Base-by-base conservation (phyloP, 64 coral and sea anemone species). In the Trachythela sp. region DNA sequence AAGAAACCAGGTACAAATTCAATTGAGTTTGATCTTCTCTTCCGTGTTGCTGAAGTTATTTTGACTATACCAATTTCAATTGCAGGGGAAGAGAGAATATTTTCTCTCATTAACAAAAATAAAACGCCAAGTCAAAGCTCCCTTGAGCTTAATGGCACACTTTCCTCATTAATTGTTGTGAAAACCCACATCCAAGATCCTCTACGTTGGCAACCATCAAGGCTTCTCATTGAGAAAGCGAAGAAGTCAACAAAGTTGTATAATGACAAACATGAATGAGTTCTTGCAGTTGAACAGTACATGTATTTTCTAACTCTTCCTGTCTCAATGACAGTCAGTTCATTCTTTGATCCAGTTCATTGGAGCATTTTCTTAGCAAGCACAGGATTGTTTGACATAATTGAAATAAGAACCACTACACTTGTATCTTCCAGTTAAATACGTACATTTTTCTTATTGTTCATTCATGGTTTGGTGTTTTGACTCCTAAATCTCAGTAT, bases 61-160 rank as follows among this genome's bases (percentile, higher is more conserved):
- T 31, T 86, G 85, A 87, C 85, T 29, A 86, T 89, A 11, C 92
- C 88, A 76, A 83, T 86, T 64, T 93, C 88, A 49, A 93, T 89
- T 90, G 83, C 88, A 48, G 87, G 14, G 8, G 39, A 89, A 84
- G 92, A 93, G 75, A 85, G 88, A 83, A 87, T 86, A 18, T 93
- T 93, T 76, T 86, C 92, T 39, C 85, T 86, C 51, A 93, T 93
- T 30, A 72, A 32, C 67, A 89, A 93, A 84, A 93, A 93, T 52
- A 93, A 89, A 64, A 48, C 32, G 50, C 85, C 48, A 22, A 60
- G 87, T 89, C 77, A 18, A 64, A 64, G 56, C 24, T 64, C 56
- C 56, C 56, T 64, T 22, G 17, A 64, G 5, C 56, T 64, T 22
- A 64, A 64, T 64, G 56, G 15, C 6, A 64, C 56, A 64, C 56